Base-by-base conservation (phyloP, 2,888 invertebrate species). In the Therioaphis trifolii region DNA sequence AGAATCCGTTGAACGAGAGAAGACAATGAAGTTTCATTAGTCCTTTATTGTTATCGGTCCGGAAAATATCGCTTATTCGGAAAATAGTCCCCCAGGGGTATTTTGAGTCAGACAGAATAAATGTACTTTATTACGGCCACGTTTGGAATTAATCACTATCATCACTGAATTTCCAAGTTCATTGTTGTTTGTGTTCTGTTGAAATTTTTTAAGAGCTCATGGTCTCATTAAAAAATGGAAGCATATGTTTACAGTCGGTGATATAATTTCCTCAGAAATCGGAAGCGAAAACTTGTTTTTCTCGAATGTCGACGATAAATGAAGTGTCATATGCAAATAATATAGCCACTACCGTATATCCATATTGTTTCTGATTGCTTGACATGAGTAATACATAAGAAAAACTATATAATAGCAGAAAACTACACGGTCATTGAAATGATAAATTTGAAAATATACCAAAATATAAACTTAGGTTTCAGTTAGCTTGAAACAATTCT, bases 1-100 rank as follows among this genome's bases (percentile, higher is more conserved):
- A 27, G 49, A 72, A 35, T 15, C 55, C 49, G 18, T 68, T 27
- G 55, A 55, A 71, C 27, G 24, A 18, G 35, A 24, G 49, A 63
- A 82, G 82, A 82, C 82, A 74, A 82, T 74, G 61, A 82, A 82
- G 74, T 82, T 82, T 74, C 82, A 74, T 82, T 74, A 82, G 72
- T n/a, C 35, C 40, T 74, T 63, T 82, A 74, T 74, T 63, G 52
- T 24, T 68, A 52, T 78, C 35, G 49, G 18, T 58, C 18, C 24
- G 18, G 40, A 24, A 40, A 75, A 75, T 75, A 58, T 43, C 40
- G 66, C 46, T 58, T 80, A 46, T 79, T 27, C 49, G 49, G 61
- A 61, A 46, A 79, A 72, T 72, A 5, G 46, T 80, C n/a, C 5
- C 72, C 43, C 35, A 24, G 69, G 69, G 9, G 66, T 29, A 21